Percentiles rank a stretch among this genome's conserved stretches.
Evolutionary conservation across 1,140 invertebrate species (phyloP).

Genomic region (Daktulosphaira vitifoliae): DNA sequence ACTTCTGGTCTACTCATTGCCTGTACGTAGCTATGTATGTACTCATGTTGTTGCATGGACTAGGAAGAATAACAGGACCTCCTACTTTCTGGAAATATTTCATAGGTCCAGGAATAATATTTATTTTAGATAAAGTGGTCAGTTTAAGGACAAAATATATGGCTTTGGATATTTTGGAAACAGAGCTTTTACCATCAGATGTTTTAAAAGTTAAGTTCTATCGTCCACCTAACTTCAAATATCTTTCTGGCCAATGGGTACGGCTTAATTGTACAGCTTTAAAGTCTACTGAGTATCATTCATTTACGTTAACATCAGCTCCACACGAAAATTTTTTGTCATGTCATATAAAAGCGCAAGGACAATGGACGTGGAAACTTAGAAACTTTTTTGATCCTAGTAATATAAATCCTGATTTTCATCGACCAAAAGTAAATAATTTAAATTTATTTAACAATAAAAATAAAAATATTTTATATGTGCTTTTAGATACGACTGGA

Average conservation of each 20-base stretch:
- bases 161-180: conserved; percentile 89
- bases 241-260: conserved; percentile 82
- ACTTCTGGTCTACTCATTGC: conserved; percentile 96
- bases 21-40: conserved; percentile 86
- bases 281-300: conserved; percentile 88
- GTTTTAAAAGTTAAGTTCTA: conserved; percentile 89
- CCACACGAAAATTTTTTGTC: conserved; percentile 96
- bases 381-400: conserved; percentile 93
- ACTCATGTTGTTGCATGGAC: conserved; percentile 83
- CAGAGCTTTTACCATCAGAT: conserved; percentile 90
- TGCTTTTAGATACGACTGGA: conserved; percentile 66
- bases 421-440: conserved; percentile 62
- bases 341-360: conserved; percentile 96
- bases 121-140: conserved; percentile 84
- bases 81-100: conserved; percentile 96
- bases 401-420: conserved; percentile 79
- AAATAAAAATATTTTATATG: no score
- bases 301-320: conserved; percentile 95
- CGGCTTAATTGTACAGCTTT: conserved; percentile 88
- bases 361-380: conserved; percentile 98
- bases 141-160: conserved; percentile 86
- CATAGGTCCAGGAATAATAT: conserved; percentile 81
- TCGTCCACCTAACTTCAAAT: conserved; percentile 92
- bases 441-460: no score
- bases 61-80: conserved; percentile 86